Evolutionary conservation across 1,140 invertebrate species (phyloP).

Genomic region (Frieseomelitta varia): DNA sequence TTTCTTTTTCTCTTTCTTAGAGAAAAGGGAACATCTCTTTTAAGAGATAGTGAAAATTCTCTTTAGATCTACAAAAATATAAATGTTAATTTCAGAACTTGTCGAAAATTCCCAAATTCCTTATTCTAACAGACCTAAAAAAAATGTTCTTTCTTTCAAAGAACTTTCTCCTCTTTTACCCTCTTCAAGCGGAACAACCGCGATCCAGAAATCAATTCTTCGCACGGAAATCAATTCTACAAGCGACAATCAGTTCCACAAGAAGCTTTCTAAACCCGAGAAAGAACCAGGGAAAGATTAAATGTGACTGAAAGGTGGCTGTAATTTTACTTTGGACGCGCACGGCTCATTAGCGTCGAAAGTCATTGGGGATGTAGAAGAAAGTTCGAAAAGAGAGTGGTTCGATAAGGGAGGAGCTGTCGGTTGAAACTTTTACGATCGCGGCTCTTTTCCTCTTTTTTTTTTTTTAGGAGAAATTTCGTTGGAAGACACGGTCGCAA

Average conservation of each 20-base stretch:
- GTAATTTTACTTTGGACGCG: neutral
- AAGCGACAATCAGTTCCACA: neutral
- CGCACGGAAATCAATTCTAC: too few species aligned
- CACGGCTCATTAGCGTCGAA: constrained; percentile 25
- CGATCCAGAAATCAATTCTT: neutral
- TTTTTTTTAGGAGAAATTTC: constrained; percentile 43
- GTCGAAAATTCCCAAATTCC: neutral
- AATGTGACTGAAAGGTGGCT: neutral
- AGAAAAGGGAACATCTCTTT: too few species aligned
- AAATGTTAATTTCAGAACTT: neutral
- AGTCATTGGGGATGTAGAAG: neutral
- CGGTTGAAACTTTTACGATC: constrained; percentile 22
- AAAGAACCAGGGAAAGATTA: neutral
- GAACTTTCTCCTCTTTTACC: neutral
- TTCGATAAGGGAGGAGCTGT: constrained; percentile 4
- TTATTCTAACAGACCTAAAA: neutral
- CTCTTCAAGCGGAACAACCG: neutral
- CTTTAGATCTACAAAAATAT: neutral
- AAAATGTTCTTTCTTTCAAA: neutral
- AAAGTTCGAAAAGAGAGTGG: neutral
- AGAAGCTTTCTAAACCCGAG: neutral
- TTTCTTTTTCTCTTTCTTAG: too few species aligned
- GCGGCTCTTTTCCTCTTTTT: constrained; percentile 16
- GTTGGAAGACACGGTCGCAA: constrained; percentile 44
- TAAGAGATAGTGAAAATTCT: too few species aligned